Conservation (phyloP, 1,140 invertebrate species). For the Tetramorium simillimum region DNA sequence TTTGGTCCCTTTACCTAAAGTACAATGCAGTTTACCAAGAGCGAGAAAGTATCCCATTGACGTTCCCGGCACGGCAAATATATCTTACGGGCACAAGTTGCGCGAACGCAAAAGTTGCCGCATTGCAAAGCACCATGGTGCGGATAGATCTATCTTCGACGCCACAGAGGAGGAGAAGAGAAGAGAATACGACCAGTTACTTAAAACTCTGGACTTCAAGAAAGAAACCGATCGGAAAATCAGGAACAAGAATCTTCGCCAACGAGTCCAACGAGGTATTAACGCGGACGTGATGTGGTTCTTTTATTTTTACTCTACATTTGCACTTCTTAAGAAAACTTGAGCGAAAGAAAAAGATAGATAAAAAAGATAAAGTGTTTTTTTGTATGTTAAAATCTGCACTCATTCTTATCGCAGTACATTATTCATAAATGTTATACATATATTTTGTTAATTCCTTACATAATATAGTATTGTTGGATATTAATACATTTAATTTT, state of each 20-base stretch:
- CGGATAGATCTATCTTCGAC: conserved; percentile 29
- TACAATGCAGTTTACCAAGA: conserved; percentile 39
- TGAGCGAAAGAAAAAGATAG: neutral
- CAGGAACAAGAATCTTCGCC: conserved; percentile 60
- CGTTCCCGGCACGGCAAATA: conserved; percentile 66
- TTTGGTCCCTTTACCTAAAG: conserved; percentile 49
- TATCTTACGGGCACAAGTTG: conserved; percentile 66
- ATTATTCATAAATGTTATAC: neutral
- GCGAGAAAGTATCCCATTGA: conserved; percentile 42
- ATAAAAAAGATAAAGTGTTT: neutral
- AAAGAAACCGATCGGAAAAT: conserved; percentile 69
- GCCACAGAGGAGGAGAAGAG: conserved; percentile 44
- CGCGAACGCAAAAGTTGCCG: conserved; percentile 39
- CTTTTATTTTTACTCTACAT: neutral
- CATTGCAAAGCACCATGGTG: neutral
- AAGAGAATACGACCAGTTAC: conserved; percentile 62
- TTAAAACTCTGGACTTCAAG: conserved; percentile 64
- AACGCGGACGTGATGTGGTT: neutral
- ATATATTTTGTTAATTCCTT: neutral
- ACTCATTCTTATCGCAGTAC: neutral
- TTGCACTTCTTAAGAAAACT: neutral
- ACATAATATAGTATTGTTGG: neutral
- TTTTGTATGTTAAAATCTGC: neutral
- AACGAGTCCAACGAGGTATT: conserved; percentile 67
- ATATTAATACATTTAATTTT: neutral